Conservation (phyloP, 2,888 invertebrate genomes). For the Andrena haemorrhoa region DNA sequence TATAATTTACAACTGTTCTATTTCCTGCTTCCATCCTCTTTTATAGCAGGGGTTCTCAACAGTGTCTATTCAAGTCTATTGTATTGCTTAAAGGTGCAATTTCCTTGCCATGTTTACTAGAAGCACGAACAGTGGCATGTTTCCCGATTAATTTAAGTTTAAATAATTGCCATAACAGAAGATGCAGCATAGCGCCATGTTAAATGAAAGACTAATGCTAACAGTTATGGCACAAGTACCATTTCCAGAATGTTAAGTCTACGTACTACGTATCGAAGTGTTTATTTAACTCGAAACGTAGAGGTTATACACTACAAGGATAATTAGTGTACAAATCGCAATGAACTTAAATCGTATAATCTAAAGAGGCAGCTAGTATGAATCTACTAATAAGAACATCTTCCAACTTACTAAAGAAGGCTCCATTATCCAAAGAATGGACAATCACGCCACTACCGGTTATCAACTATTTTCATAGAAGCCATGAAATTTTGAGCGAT, state of each 20-base stretch:
- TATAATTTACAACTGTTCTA: constrained; percentile 2
- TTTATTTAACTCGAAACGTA: not conserved
- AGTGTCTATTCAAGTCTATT: not conserved
- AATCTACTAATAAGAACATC: constrained; percentile 13
- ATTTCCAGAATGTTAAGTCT: not conserved
- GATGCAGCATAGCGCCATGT: not conserved
- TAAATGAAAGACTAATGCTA: not conserved
- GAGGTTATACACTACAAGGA: constrained; percentile 1
- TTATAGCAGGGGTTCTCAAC: constrained; percentile 31
- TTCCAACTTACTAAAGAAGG: not conserved
- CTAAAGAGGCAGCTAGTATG: constrained; percentile 18
- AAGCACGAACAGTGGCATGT: not conserved
- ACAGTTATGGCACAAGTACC: not conserved
- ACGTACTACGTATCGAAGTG: not conserved
- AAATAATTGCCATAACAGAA: not conserved
- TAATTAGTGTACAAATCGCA: not conserved
- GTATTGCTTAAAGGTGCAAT: not conserved
- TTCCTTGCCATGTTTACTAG: too few species aligned
- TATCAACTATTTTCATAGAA: constrained; percentile 29
- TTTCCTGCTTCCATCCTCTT: not conserved
- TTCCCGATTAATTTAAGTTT: not conserved
- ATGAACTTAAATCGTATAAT: not conserved
- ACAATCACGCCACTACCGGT: not conserved
- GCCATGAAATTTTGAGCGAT: not conserved
- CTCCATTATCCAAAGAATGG: not conserved